These are phyloP conservation scores for Cephus pygmeus DNA, from an alignment of 2,888 invertebrate species.

Conservation along the genomic window DNA sequence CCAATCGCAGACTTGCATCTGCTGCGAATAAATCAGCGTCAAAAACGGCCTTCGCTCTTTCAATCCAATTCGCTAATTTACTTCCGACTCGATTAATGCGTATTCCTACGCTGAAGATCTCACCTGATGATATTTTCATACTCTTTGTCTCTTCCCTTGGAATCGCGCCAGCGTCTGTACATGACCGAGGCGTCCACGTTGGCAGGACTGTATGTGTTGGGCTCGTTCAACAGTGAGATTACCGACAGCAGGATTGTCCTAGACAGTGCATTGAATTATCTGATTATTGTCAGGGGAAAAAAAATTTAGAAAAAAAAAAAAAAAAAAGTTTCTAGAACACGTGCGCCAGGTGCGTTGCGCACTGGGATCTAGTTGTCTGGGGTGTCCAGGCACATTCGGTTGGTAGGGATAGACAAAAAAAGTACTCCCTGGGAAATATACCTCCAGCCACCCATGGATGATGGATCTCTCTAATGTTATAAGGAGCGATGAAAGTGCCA, in stretches of 20 bases:
- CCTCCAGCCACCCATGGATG: neutral
- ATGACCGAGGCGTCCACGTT: constrained; percentile 99
- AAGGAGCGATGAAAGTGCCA: neutral
- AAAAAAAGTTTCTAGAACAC: neutral
- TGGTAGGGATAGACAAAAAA: neutral
- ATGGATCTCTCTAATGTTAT: neutral
- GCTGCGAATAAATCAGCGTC: neutral
- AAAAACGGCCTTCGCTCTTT: no score
- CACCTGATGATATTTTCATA: constrained; percentile 99
- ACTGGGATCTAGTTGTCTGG: neutral
- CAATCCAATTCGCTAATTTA: neutral
- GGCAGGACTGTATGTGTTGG: constrained; percentile 99
- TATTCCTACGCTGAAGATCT: constrained; percentile 9
- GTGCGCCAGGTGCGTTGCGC: neutral
- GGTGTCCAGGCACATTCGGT: neutral
- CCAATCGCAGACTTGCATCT: neutral
- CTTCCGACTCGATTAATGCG: neutral
- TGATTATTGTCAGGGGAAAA: neutral
- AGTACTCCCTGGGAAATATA: neutral
- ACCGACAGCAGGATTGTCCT: constrained; percentile 97
- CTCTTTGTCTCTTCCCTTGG: constrained; percentile 97
- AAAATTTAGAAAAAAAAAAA: neutral
- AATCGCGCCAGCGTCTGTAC: constrained; percentile 98
- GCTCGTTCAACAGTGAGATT: constrained; percentile 98
- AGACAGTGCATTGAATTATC: constrained; percentile 26